A percentile compares a stretch with the other conserved stretches of the same genome.
These are phyloP conservation scores for Cephus cinctus DNA, from an alignment of 1,140 invertebrate species.

Conservation along the genomic window DNA sequence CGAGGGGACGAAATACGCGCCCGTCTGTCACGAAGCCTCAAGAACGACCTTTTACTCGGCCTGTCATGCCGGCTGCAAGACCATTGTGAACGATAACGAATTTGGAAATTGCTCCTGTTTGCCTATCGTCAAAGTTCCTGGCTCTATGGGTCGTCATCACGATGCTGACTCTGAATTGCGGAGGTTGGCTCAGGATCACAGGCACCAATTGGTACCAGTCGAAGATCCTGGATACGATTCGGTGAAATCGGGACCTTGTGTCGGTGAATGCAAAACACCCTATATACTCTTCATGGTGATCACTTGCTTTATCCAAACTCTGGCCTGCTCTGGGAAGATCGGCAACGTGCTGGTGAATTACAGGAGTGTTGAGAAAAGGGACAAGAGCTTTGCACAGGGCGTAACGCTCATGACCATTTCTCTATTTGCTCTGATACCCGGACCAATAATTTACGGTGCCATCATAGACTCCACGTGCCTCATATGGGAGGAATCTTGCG, in stretches of 20 bases:
- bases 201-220: neutral
- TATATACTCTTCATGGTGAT: constrained; percentile 54
- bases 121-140: too few species aligned
- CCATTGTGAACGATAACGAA: constrained; percentile 35
- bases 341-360: constrained; percentile 64
- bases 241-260: constrained; percentile 57
- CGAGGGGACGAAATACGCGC: constrained; percentile 57
- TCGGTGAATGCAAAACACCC: constrained; percentile 52
- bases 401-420: constrained; percentile 63
- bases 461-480: constrained; percentile 66
- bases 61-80: constrained; percentile 63
- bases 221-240: constrained; percentile 15
- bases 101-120: constrained; percentile 48
- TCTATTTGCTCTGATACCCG: constrained; percentile 66
- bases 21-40: constrained; percentile 59
- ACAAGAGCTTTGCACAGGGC: constrained; percentile 68
- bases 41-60: constrained; percentile 62
- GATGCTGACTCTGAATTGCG: too few species aligned
- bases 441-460: constrained; percentile 65
- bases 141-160: too few species aligned
- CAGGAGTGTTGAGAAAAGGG: constrained; percentile 60
- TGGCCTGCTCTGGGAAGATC: constrained; percentile 62
- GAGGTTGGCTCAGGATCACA: neutral
- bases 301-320: constrained; percentile 55
- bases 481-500: constrained; percentile 66